These are phyloP conservation scores for Phrixothrix hirtus DNA, from an alignment of 2,888 invertebrate species.

Conservation along the genomic window DNA sequence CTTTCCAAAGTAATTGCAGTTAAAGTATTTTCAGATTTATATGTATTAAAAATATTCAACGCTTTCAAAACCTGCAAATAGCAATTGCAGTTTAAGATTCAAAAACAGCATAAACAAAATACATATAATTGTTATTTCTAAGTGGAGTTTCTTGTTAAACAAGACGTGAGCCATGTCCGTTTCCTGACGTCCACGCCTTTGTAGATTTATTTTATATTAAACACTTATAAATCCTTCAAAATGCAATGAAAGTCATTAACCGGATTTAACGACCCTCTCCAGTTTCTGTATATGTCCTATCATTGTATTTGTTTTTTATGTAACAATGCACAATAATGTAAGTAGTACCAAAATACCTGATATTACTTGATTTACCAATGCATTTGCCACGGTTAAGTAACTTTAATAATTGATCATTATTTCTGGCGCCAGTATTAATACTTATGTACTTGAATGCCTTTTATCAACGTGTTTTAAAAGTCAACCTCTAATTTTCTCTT, in stretches of 20 bases:
- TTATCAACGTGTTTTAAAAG: conserved; percentile 5
- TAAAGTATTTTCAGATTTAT: background rate
- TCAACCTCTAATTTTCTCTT: background rate
- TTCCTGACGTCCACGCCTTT: conserved; percentile 15
- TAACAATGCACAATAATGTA: conserved; percentile 4
- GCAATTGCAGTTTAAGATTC: conserved; percentile 5
- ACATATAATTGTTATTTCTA: conserved; percentile 21
- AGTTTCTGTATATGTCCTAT: conserved; percentile 14
- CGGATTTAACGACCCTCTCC: conserved; percentile 9
- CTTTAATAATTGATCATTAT: conserved; percentile 29
- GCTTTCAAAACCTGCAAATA: conserved; percentile 15
- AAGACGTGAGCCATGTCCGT: conserved; percentile 3
- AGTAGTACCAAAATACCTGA: conserved; percentile 7
- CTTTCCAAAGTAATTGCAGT: background rate
- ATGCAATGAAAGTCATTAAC: conserved; percentile 23
- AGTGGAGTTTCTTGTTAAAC: conserved; percentile 29
- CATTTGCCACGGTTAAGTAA: conserved; percentile 32
- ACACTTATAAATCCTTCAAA: conserved; percentile 18
- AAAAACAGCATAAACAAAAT: conserved; percentile 4
- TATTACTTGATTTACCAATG: conserved; percentile 12
- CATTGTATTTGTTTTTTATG: conserved; percentile 12
- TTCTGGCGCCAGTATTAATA: conserved; percentile 29
- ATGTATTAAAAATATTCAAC: background rate
- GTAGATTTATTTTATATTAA: background rate
- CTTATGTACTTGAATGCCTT: conserved; percentile 8